Evolutionary conservation across 2,113 vertebrate genomes (phyloP), one percentile per base, ranked within the genome.

Genomic region (Himantopus leucocephalus): DNA sequence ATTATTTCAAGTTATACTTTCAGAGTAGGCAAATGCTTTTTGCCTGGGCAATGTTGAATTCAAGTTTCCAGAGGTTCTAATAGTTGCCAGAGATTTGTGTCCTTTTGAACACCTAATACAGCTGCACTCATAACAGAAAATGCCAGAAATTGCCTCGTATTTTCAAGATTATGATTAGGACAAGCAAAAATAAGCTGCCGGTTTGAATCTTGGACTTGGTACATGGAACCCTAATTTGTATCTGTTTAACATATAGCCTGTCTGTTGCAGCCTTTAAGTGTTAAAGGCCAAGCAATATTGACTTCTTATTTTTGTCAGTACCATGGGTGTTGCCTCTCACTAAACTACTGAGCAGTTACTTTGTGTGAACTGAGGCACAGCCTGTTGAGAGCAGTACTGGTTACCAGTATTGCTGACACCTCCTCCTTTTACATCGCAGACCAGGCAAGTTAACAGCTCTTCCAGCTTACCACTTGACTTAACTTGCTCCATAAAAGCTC

Each of bases 151-250:
- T 50, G 10, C 18, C 45, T 73, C 1, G 0, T 45, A 4, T 88
- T 94, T 94, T 66, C 32, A 83, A 70, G 50, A 58, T 66, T 41
- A 27, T 2, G 3, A 2, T 52, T 60, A 41, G 34, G 39, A 27
- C 11, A 60, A 73, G 55, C 1, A 1, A 43, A 94, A 60, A 35
- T 48, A 68, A 84, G 8, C 12, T 21, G 8, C 26, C 12, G 4
- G 10, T n/a, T 85, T 14, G 66, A 32, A 29, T 62, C 9, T 50
- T 90, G 63, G 17, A 29, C 50, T 72, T 70, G 11, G 23, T 67
- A 14, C 7, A 0, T 24, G 16, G 30, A 55, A 0, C 35, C 9
- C 50, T 14, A 17, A 0, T 37, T 75, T 37, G 39, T 60, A 35
- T 34, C 78, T 64, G 10, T 47, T 80, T 27, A 71, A 34, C 19